phyloP scores from a whole-genome alignment of 1,140 invertebrate genomes.

The Pogonomyrmex barbatus region DNA sequence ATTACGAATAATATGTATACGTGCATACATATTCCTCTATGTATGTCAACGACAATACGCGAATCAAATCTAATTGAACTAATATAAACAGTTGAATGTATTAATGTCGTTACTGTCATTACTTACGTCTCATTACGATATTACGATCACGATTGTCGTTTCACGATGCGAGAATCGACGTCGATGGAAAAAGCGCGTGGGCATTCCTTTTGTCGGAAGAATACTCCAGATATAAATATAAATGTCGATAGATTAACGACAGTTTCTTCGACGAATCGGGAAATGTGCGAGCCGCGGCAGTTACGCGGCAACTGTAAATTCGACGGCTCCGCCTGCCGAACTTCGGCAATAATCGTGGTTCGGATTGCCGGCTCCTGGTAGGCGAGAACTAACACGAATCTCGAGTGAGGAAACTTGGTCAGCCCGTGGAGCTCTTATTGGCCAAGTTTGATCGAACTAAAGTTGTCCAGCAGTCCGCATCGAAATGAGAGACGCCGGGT shows the following conservation, averaged over 20 bases:
- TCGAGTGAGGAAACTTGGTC: slow-evolving; percentile 43
- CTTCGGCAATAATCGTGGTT: slow-evolving; percentile 54
- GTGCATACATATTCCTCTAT: background rate
- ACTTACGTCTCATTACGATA: background rate
- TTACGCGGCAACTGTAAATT: slow-evolving; percentile 36
- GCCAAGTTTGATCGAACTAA: slow-evolving; percentile 59
- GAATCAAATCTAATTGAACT: background rate
- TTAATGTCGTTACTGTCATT: background rate
- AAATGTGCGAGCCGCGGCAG: background rate
- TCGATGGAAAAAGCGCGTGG: too few relatives aligned
- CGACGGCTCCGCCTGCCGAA: slow-evolving; percentile 7
- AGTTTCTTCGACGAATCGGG: background rate
- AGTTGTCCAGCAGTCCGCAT: slow-evolving; percentile 46
- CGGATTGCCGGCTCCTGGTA: background rate
- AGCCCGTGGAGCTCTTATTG: slow-evolving; percentile 57
- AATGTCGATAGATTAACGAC: background rate
- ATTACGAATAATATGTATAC: slow-evolving; percentile 38
- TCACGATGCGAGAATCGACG: too few relatives aligned
- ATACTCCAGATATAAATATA: too few relatives aligned
- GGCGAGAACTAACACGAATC: background rate
- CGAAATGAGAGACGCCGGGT: slow-evolving; percentile 39
- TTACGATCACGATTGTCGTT: background rate
- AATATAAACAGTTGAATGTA: background rate
- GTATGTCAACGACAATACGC: background rate
- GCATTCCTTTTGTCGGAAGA: too few relatives aligned